Evolutionary conservation across 2,113 vertebrate genomes (phyloP), one percentile per base, ranked within the genome.

Genomic region (Petaurus breviceps): DNA sequence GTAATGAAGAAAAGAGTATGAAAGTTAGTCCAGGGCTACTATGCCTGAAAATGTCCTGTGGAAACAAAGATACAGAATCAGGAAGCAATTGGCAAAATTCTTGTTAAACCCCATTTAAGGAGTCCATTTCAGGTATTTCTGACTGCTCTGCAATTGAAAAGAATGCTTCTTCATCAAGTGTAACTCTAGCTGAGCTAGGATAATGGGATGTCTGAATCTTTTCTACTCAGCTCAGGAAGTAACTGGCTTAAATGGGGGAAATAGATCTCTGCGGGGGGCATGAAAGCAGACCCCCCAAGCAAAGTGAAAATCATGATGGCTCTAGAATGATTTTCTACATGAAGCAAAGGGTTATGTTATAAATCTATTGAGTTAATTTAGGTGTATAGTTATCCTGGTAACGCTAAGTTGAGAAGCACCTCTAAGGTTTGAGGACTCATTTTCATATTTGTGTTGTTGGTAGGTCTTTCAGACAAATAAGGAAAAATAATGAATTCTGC

Each of bases 61-160:
- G 91, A 96, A 95, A 96, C 93, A 96, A 89, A 97, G 92, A 93
- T 0, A 11, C 52, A 90, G 46, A 54, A 92, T 89, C 68, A 95
- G 91, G 92, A 96, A 93, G 84, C 84, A 95, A 91, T 93, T 68
- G 93, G 92, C 49, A 95, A 84, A 89, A 94, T 93, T 91, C 91
- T 94, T 89, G 55, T 89, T 93, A 95, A 96, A 92, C 14, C 51
- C 53, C 77, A 92, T 84, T 90, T 53, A 89, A 95, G 37, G 91
- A 55, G 68, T 89, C 61, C 57, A 93, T 89, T 96, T 90, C 51
- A 92, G 95, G 90, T 54, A 95, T 91, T 94, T 95, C 92, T 55
- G 52, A 94, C 91, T 92, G 51, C 92, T 96, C 52, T 92, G 89
- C 91, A 94, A 94, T 91, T 57, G 84, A 91, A 96, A 95, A 96